A percentile compares a stretch with the other conserved stretches of the same genome.
Evolutionary conservation across 2,888 invertebrate genomes (phyloP).

Genomic region (Dynastes tityus): DNA sequence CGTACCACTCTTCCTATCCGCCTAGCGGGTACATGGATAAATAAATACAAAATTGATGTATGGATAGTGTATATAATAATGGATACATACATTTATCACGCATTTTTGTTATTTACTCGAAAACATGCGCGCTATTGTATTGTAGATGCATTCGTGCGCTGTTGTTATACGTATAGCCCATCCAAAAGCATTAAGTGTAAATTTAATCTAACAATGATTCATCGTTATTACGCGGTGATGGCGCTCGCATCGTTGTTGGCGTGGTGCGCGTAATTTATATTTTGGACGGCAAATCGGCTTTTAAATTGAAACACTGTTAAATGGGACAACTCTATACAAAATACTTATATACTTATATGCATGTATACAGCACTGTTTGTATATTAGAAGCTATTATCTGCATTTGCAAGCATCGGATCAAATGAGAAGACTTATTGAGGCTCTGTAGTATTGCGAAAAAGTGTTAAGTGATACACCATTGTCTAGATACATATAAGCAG

Average conservation of each 20-base stretch:
- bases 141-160: background rate
- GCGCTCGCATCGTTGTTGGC: background rate
- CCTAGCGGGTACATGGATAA: no score
- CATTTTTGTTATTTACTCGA: slow-evolving; percentile 16
- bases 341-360: background rate
- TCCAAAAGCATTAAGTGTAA: slow-evolving; percentile 15
- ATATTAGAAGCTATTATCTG: background rate
- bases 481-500: no score
- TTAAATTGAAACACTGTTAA: slow-evolving; percentile 11
- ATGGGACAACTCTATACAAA: background rate
- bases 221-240: slow-evolving; percentile 18
- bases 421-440: no score
- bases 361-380: background rate
- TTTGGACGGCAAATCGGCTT: slow-evolving; percentile 12
- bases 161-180: background rate
- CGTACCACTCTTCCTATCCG: no score
- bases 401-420: no score
- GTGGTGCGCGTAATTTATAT: slow-evolving; percentile 5
- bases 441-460: no score
- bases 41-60: no score
- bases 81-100: slow-evolving; percentile 1
- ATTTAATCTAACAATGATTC: slow-evolving; percentile 27
- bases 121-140: slow-evolving; percentile 5
- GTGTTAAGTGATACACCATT: no score
- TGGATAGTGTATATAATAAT: no score